Base-by-base conservation (phyloP, 2,888 invertebrate species). In the Caenorhabditis sp. region DNA sequence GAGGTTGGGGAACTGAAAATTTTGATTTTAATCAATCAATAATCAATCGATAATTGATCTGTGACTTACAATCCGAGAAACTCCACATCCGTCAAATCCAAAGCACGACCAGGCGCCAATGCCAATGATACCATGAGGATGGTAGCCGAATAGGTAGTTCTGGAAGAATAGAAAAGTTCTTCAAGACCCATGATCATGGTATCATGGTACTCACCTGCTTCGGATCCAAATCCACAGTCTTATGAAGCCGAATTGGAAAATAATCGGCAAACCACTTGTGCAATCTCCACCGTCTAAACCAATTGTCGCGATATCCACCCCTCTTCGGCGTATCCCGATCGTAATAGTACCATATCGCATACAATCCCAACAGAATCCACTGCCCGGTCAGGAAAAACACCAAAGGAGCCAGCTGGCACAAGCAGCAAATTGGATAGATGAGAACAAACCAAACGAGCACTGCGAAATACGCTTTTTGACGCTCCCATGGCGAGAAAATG, bases 61-160 rank as follows among this genome's bases (percentile, higher is more conserved):
- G n/a, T n/a, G 24, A 64, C 76, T 44, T n/a, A 76, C 76, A 28
- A 61, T 64, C 55, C 92, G 77, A 53, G 91, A 91, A 82, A 93
- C 93, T 11, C 92, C 92, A 0, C 92, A 92, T 9, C 92, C 93
- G 83, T 93, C 95, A 0, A 95, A 95, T 0, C 94, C 95, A 93
- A 97, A 96, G 50, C 95, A 95, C 0, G 94, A 94, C 87, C 96
- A 95, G 0, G 95, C 94, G 0, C 97, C 96, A 20, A 95, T 94
- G 58, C 95, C 95, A 18, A 97, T 93, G 0, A 97, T 93, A 1
- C 98, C 98, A 92, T 98, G 98, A 0, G 98, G 98, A 92, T 96
- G 97, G 78, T 95, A 94, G 5, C 96, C 96, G 72, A 93, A 89
- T 5, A 88, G 64, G 50, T 88, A 88, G 76, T 88, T 88, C 83